Evolutionary conservation across 2,888 invertebrate genomes (phyloP).

Genomic region (Nudaria mundana): DNA sequence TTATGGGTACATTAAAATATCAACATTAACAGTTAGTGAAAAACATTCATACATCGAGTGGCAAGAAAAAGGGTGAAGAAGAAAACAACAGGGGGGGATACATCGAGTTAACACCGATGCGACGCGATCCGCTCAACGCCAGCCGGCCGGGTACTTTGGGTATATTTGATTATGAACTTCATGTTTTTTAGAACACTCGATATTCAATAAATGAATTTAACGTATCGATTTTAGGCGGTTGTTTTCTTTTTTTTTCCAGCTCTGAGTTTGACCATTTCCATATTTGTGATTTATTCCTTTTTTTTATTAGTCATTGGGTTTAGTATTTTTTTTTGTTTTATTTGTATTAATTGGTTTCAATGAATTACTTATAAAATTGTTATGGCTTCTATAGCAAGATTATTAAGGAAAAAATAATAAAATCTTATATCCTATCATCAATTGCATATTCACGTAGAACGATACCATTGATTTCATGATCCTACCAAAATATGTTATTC

Average conservation of each 20-base stretch:
- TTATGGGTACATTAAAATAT: slow-evolving; percentile 59
- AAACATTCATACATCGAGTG: slow-evolving; percentile 80
- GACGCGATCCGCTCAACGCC: slow-evolving; percentile 63
- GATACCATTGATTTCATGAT: slow-evolving; percentile 12
- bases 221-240: slow-evolving; percentile 9
- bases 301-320: not conserved
- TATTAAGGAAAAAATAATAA: slow-evolving; percentile 25
- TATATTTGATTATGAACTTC: slow-evolving; percentile 29
- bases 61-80: slow-evolving; percentile 74
- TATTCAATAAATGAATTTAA: slow-evolving; percentile 4
- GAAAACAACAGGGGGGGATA: slow-evolving; percentile 66
- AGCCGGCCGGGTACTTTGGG: slow-evolving; percentile 76
- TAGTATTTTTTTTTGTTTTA: slow-evolving; percentile 1
- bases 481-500: not conserved
- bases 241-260: not conserved
- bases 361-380: slow-evolving; percentile 8
- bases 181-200: slow-evolving; percentile 6
- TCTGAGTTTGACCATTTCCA: not conserved
- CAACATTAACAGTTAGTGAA: slow-evolving; percentile 81
- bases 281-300: not conserved
- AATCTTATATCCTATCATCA: slow-evolving; percentile 19
- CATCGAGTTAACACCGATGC: slow-evolving; percentile 78
- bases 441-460: slow-evolving; percentile 10
- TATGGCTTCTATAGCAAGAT: too few species aligned
- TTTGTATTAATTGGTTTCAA: slow-evolving; percentile 6